Evolutionary conservation across 2,797 vertebrate genomes (phyloP).

Genomic region (Morus bassanus): DNA sequence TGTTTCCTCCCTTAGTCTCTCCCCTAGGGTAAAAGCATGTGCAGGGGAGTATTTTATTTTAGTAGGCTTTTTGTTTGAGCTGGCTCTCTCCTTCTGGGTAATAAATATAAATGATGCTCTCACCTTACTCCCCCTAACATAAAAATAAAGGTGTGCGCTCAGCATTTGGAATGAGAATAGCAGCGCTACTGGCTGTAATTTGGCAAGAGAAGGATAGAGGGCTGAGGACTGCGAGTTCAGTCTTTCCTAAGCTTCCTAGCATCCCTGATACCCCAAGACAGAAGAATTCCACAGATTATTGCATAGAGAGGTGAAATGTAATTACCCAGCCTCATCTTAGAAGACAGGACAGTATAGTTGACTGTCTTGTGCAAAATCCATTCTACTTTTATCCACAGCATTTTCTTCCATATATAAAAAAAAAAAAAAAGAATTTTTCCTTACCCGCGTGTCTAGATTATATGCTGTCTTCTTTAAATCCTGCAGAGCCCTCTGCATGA

Average conservation of each 20-base stretch:
- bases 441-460: slow-evolving; percentile 91
- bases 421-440: not conserved
- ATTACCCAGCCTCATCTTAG: not conserved
- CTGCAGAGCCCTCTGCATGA: slow-evolving; percentile 96
- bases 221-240: not conserved
- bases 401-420: not conserved
- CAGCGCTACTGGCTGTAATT: not conserved
- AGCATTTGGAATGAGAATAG: not conserved
- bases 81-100: not conserved
- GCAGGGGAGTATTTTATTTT: not conserved
- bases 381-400: not conserved
- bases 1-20: not conserved
- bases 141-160: not conserved
- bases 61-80: not conserved
- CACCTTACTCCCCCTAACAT: not conserved
- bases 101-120: not conserved
- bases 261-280: not conserved
- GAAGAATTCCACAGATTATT: not conserved
- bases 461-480: slow-evolving; percentile 94
- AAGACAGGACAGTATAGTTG: not conserved
- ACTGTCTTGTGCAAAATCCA: not conserved
- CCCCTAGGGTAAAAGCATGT: not conserved
- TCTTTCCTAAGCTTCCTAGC: not conserved
- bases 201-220: not conserved
- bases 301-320: not conserved